phyloP scores from a whole-genome alignment of 2,113 vertebrate genomes.

The Ameiurus melas region DNA sequence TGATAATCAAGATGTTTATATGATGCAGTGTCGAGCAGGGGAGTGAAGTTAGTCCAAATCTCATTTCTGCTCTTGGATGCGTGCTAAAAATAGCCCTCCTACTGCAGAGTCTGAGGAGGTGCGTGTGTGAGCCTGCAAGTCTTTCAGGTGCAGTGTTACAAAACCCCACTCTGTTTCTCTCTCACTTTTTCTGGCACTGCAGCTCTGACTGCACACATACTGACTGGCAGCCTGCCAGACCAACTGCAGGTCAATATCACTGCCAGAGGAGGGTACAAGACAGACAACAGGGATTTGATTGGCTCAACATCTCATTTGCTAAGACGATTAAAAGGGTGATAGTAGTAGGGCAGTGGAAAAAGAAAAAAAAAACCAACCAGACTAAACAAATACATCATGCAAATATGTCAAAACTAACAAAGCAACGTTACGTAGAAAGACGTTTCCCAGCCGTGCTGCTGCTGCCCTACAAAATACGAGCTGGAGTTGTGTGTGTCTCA shows the following conservation, averaged over 20 bases:
- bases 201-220: constrained; percentile 15
- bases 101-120: constrained; percentile 48
- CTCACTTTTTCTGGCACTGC: constrained; percentile 33
- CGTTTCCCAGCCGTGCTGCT: not conserved
- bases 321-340: constrained; percentile 28
- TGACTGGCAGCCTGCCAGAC: not conserved
- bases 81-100: constrained; percentile 55
- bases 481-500: not conserved
- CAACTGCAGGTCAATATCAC: constrained; percentile 26
- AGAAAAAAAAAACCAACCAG: not conserved
- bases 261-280: not conserved
- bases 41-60: constrained; percentile 31
- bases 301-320: constrained; percentile 34
- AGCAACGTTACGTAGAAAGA: constrained; percentile 25
- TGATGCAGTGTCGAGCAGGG: constrained; percentile 13
- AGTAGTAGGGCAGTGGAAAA: not conserved
- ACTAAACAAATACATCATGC: constrained; percentile 35
- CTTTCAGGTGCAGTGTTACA: constrained; percentile 51
- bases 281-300: constrained; percentile 30
- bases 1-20: not conserved
- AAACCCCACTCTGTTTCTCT: constrained; percentile 34
- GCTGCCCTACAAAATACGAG: not conserved
- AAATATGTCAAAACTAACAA: not conserved
- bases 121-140: constrained; percentile 36
- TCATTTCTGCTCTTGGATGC: constrained; percentile 41